Base-by-base conservation (phyloP, 2,113 vertebrate species). In the Scatophagus argus region DNA sequence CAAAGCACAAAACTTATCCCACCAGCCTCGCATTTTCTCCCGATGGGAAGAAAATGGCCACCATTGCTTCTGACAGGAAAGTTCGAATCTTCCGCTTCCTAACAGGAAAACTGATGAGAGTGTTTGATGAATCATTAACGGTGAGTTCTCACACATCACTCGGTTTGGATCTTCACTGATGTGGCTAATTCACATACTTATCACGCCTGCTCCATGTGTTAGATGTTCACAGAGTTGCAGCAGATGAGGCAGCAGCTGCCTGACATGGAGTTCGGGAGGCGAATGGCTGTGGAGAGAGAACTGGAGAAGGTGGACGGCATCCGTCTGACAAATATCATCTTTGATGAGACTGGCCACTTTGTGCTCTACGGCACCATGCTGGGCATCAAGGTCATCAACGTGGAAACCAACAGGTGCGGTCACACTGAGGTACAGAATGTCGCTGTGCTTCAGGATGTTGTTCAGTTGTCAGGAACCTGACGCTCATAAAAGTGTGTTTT, bases 201-300 rank as follows among this genome's bases (percentile, higher is more conserved):
- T 73, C 46, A 19, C 44, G 0, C 7, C 31, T 25, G 23, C 17
- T 49, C 19, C 4, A 0, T 34, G 7, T 70, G 17, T 5, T 78
- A 99, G 98, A 99, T 99, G 97, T 99, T 99, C 93, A 99, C 98
- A 61, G 98, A 99, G 91, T 90, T 99, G 81, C 97, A 99, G 88
- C 98, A 99, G 91, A 99, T 99, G 98, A 95, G 96, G 62, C 98
- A 98, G 74, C 98, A 99, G 63, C 94, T 99, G n/a, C 98, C 98
- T 5, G 97, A 99, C 90, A 98, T 99, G 98, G 98, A 99, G 91
- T 99, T 99, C 77, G 98, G 98, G 23, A 93, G 97, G 49, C 94
- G 98, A 61, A 99, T 99, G 97, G 98, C 98, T 10, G 96, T 97
- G 82, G 98, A 99, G 86, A 92, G 98, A 72, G 98, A 99, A 66